These are phyloP conservation scores for Drosophila robusta DNA, from an alignment of 2,888 invertebrate species.

Conservation along the genomic window DNA sequence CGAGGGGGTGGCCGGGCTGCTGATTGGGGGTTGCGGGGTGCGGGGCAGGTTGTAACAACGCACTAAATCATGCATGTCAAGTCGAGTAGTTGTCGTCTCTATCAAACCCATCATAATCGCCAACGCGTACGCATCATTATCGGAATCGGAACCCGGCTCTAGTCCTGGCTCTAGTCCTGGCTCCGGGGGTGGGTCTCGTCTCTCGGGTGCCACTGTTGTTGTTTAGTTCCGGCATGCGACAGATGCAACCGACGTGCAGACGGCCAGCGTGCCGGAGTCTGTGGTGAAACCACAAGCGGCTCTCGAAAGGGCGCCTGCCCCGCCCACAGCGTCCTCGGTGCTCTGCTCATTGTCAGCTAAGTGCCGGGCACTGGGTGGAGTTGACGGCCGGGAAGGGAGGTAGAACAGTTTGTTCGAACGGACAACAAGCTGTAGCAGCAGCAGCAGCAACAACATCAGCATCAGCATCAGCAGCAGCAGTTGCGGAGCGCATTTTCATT, in stretches of 20 bases:
- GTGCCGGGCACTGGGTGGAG: slow-evolving; percentile 59
- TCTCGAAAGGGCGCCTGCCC: slow-evolving; percentile 39
- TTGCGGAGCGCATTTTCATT: slow-evolving; percentile 67
- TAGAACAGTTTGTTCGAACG: slow-evolving; percentile 23
- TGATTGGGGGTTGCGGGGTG: not conserved
- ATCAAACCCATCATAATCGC: slow-evolving; percentile 78
- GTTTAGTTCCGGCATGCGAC: slow-evolving; percentile 81
- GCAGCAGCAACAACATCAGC: slow-evolving; percentile 26
- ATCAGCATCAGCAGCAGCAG: slow-evolving; percentile 27
- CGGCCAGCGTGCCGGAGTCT: slow-evolving; percentile 34
- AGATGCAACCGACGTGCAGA: slow-evolving; percentile 71
- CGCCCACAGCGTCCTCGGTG: slow-evolving; percentile 31
- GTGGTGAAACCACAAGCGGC: slow-evolving; percentile 70
- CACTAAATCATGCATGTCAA: slow-evolving; percentile 80
- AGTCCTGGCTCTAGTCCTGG: slow-evolving; percentile 8
- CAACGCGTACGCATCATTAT: slow-evolving; percentile 74
- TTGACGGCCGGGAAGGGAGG: slow-evolving; percentile 12
- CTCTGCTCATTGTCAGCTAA: slow-evolving; percentile 79
- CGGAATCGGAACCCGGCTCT: slow-evolving; percentile 38
- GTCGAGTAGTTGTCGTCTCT: slow-evolving; percentile 79
- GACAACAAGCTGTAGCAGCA: slow-evolving; percentile 48
- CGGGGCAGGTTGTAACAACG: slow-evolving; percentile 34
- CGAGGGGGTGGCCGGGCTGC: slow-evolving; percentile 6
- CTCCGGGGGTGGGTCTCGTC: slow-evolving; percentile 22
- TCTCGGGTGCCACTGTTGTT: slow-evolving; percentile 51